These are phyloP conservation scores for Belonocnema kinseyi DNA, from an alignment of 1,140 invertebrate species.

Conservation along the genomic window DNA sequence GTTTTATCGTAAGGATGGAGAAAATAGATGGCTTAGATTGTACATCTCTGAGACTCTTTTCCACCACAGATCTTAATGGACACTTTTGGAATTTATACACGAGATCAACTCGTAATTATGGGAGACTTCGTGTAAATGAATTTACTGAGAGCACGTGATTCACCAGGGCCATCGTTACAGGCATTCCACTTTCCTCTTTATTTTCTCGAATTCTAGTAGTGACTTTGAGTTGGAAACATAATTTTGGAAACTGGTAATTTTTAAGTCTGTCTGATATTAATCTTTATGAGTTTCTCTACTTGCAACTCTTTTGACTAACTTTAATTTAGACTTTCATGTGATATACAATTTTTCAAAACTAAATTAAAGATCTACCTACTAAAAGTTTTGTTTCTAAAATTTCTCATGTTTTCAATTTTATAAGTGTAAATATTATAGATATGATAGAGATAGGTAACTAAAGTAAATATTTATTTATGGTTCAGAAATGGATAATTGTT, in stretches of 20 bases:
- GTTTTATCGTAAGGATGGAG: background rate
- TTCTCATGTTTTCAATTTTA: too few species aligned
- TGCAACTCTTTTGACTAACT: background rate
- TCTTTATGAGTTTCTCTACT: background rate
- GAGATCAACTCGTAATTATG: constrained; percentile 4
- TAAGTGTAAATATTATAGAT: too few species aligned
- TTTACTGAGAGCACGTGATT: constrained; percentile 1
- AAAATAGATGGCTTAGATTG: background rate
- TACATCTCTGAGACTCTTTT: background rate
- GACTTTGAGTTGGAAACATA: background rate
- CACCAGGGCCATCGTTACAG: constrained; percentile 29
- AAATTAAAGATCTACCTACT: too few species aligned
- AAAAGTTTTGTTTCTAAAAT: too few species aligned
- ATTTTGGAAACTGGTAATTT: background rate
- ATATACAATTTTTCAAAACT: too few species aligned
- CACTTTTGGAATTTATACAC: background rate
- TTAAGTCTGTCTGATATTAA: too few species aligned
- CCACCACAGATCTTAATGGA: background rate
- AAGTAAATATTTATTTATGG: too few species aligned
- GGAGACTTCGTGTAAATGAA: background rate
- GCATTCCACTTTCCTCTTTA: constrained; percentile 10
- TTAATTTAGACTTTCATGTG: too few species aligned
- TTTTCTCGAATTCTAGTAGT: background rate
- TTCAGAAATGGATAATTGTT: too few species aligned
- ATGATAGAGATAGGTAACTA: too few species aligned